phyloP scores from a whole-genome alignment of 2,888 invertebrate species.

The Perizoma affinitatum region DNA sequence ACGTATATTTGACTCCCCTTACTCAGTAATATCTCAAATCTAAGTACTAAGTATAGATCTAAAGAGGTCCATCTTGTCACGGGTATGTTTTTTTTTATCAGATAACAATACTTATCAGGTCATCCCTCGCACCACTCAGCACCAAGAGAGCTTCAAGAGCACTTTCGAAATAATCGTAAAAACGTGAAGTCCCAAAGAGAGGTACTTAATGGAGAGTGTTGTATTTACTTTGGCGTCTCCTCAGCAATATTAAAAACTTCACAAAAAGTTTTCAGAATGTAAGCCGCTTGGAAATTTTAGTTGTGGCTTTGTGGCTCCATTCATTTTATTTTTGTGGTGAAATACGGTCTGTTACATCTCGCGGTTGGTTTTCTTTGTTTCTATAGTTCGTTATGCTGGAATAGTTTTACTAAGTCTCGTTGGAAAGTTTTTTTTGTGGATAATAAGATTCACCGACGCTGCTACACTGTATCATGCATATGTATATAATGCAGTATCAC shows the following conservation, averaged over 20 bases:
- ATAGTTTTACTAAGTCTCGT: neutral
- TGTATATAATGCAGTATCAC: too few relatives aligned
- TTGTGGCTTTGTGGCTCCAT: constrained; percentile 18
- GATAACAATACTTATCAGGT: constrained; percentile 5
- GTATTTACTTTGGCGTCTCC: constrained; percentile 47
- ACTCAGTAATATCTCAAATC: too few relatives aligned
- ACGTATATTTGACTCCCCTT: too few relatives aligned
- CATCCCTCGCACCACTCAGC: constrained; percentile 39
- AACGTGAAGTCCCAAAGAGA: constrained; percentile 53
- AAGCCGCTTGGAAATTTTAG: constrained; percentile 33
- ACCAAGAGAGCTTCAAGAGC: constrained; percentile 45
- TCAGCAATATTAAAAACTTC: constrained; percentile 36
- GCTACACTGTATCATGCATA: too few relatives aligned
- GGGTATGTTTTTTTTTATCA: too few relatives aligned
- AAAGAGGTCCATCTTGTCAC: too few relatives aligned
- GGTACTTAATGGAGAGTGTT: constrained; percentile 50
- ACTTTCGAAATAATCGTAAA: constrained; percentile 65
- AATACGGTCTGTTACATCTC: constrained; percentile 12
- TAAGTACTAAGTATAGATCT: too few relatives aligned
- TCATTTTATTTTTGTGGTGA: constrained; percentile 11
- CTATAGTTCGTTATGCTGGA: constrained; percentile 10
- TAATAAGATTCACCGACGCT: too few relatives aligned
- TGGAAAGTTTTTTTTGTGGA: too few relatives aligned
- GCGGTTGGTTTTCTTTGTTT: constrained; percentile 1
- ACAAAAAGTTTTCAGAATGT: constrained; percentile 30